Conservation (phyloP, 2,888 invertebrate species). For the Marronus borbonicus region DNA sequence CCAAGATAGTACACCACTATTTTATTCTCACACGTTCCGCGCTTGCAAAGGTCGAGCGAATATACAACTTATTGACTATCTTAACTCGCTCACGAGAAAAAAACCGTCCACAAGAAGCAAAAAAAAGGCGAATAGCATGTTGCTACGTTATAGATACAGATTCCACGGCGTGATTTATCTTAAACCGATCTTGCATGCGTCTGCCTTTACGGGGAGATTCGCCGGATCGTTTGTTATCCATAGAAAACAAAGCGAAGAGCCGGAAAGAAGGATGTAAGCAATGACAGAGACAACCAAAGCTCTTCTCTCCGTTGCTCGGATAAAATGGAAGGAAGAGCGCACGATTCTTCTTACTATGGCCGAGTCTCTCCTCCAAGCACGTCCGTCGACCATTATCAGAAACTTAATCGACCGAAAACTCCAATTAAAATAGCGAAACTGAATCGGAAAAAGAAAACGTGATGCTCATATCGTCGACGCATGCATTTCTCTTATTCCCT, state of each 20-base stretch:
- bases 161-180: constrained; percentile 29
- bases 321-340: constrained; percentile 23
- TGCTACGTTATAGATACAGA: constrained; percentile 21
- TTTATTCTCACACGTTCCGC: too few relatives aligned
- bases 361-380: constrained; percentile 22
- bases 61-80: constrained; percentile 5
- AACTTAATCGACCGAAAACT: constrained; percentile 66
- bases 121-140: constrained; percentile 14
- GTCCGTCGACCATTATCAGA: constrained; percentile 60
- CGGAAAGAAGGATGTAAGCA: background rate
- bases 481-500: constrained; percentile 26
- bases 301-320: constrained; percentile 3
- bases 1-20: too few relatives aligned
- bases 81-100: background rate
- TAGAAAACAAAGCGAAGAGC: constrained; percentile 20
- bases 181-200: constrained; percentile 30
- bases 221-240: constrained; percentile 28
- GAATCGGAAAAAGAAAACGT: constrained; percentile 62
- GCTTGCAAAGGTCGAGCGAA: background rate
- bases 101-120: background rate
- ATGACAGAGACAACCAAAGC: background rate
- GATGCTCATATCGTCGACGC: constrained; percentile 52
- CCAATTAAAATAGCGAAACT: constrained; percentile 61
- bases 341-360: constrained; percentile 21
- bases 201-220: constrained; percentile 11